Conservation (phyloP, 2,888 invertebrate genomes). For the Gryllus longicercus region DNA sequence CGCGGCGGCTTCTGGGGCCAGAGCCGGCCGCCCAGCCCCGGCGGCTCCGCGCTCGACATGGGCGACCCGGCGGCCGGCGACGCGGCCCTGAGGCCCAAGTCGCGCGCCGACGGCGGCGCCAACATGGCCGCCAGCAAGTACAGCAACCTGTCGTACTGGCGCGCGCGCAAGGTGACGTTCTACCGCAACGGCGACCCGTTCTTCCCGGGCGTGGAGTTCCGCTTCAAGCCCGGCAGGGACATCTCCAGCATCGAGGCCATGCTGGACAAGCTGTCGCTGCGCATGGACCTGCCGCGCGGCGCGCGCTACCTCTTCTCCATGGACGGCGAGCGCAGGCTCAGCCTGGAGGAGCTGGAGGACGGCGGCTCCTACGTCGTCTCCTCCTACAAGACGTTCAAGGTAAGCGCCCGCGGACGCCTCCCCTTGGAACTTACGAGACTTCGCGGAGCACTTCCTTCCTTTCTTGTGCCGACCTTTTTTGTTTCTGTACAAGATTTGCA, state of each 20-base stretch:
- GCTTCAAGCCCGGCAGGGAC: constrained; percentile 84
- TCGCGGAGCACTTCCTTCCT: too few species aligned
- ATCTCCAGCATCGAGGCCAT: constrained; percentile 81
- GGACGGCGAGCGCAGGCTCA: constrained; percentile 82
- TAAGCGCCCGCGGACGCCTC: constrained; percentile 48
- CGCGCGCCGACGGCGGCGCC: constrained; percentile 55
- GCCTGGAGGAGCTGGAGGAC: constrained; percentile 81
- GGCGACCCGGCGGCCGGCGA: constrained; percentile 57
- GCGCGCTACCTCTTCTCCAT: constrained; percentile 88
- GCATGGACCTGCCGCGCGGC: constrained; percentile 82
- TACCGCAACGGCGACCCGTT: constrained; percentile 93
- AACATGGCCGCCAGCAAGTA: constrained; percentile 53
- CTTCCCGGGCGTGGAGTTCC: constrained; percentile 82
- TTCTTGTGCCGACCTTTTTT: too few species aligned
- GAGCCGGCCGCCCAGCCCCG: constrained; percentile 52
- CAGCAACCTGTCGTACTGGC: constrained; percentile 81
- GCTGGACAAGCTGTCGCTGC: constrained; percentile 79
- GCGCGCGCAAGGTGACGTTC: constrained; percentile 80
- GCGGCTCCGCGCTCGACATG: constrained; percentile 52
- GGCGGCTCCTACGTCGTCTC: constrained; percentile 92
- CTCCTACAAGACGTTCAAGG: constrained; percentile 87
- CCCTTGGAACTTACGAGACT: too few species aligned
- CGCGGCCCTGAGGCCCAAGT: constrained; percentile 59
- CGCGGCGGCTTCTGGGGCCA: constrained; percentile 48
- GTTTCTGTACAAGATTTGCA: too few species aligned